Conservation (phyloP, 2,797 vertebrate genomes). For the Danio kyathit region DNA sequence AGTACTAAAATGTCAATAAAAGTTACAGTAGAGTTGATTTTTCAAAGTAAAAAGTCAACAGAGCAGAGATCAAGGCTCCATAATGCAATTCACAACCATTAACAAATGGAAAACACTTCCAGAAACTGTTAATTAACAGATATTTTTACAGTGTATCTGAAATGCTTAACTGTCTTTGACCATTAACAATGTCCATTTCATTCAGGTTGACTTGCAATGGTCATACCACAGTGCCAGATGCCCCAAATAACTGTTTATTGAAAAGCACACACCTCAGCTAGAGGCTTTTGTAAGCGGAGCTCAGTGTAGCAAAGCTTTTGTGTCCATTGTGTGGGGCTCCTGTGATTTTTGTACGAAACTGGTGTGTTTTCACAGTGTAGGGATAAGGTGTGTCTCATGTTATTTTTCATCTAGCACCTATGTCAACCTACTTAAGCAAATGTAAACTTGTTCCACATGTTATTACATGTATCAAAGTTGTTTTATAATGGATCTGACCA, state of each 20-base stretch:
- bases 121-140: too few species aligned
- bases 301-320: slow-evolving; percentile 42
- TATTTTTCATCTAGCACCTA: slow-evolving; percentile 8
- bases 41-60: too few species aligned
- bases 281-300: slow-evolving; percentile 37
- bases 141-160: too few species aligned
- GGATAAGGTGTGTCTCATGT: slow-evolving; percentile 25
- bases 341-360: slow-evolving; percentile 22
- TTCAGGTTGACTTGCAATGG: not conserved
- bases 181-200: not conserved
- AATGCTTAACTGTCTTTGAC: not conserved
- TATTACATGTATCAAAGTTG: not conserved
- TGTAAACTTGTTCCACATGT: slow-evolving; percentile 15
- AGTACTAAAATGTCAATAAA: too few species aligned
- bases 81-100: too few species aligned
- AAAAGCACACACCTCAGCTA: slow-evolving; percentile 46
- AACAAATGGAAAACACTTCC: too few species aligned
- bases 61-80: too few species aligned
- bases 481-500: not conserved
- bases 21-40: too few species aligned
- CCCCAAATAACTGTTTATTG: slow-evolving; percentile 49
- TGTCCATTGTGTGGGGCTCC: slow-evolving; percentile 41
- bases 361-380: slow-evolving; percentile 12
- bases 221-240: slow-evolving; percentile 10
- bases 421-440: not conserved